A percentile compares a stretch with the other conserved stretches of the same genome.
Evolutionary conservation across 2,888 invertebrate species (phyloP).

Genomic region (Blomia tropicalis): DNA sequence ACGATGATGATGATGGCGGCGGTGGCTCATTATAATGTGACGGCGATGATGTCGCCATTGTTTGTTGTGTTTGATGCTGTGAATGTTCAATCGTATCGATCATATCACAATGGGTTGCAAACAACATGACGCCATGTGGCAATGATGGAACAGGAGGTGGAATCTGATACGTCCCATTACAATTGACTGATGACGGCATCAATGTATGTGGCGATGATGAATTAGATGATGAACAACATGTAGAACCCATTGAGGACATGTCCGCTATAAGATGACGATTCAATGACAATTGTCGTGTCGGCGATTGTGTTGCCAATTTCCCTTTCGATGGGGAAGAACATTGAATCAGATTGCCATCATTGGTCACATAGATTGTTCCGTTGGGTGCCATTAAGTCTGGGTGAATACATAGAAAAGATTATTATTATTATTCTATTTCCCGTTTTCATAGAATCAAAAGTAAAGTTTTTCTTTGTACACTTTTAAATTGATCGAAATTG

Average conservation of each 20-base stretch:
- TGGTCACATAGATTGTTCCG: background rate
- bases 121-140: constrained; percentile 1
- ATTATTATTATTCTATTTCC: background rate
- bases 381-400: background rate
- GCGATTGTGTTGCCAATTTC: background rate
- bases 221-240: background rate
- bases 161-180: too few species aligned
- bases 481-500: too few species aligned
- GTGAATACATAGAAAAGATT: background rate
- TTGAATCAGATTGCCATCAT: background rate
- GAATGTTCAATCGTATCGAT: background rate
- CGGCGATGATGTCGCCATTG: background rate
- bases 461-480: too few species aligned
- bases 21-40: too few species aligned
- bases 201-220: constrained; percentile 5
- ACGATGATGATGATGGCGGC: background rate
- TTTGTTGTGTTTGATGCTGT: background rate
- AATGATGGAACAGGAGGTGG: constrained; percentile 3
- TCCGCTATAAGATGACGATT: background rate
- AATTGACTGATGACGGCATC: too few species aligned
- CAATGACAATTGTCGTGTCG: background rate
- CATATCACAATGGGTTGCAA: background rate
- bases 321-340: background rate
- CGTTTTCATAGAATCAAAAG: too few species aligned
- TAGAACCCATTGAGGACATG: constrained; percentile 6